These are phyloP conservation scores for Druon quercuslanigerum DNA, from an alignment of 1,140 invertebrate genomes.

Conservation along the genomic window DNA sequence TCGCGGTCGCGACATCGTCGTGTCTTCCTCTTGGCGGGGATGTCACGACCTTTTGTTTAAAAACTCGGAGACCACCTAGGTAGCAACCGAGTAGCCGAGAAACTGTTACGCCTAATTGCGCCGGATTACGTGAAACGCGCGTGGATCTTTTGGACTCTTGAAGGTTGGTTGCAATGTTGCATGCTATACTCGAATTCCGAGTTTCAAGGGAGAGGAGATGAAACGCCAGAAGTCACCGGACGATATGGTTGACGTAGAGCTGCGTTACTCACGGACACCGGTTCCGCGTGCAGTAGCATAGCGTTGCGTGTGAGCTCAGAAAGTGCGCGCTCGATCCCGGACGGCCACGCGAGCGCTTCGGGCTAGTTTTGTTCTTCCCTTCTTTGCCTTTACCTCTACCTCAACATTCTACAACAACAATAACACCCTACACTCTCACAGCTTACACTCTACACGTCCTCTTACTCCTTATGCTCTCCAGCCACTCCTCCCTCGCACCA, in stretches of 20 bases:
- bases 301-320: constrained; percentile 2
- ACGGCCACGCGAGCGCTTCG: constrained; percentile 36
- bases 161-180: not conserved
- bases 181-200: no score
- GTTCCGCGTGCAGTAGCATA: not conserved
- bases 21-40: constrained; percentile 31
- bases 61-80: constrained; percentile 45
- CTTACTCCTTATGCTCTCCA: constrained; percentile 38
- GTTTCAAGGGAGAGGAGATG: no score
- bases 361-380: constrained; percentile 34
- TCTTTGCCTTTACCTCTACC: constrained; percentile 1
- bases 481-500: constrained; percentile 41
- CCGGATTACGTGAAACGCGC: constrained; percentile 51
- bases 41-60: constrained; percentile 31
- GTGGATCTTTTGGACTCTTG: not conserved
- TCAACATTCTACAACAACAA: constrained; percentile 1
- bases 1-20: constrained; percentile 30
- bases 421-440: not conserved
- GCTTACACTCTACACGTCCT: constrained; percentile 43
- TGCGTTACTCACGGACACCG: not conserved
- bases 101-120: constrained; percentile 52
- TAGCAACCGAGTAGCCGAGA: constrained; percentile 40
- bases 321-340: constrained; percentile 10
- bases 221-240: not conserved
- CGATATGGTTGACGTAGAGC: constrained; percentile 23